Conservation (phyloP, 2,888 invertebrate genomes). For the Ashinkailepas kermadecensis region DNA sequence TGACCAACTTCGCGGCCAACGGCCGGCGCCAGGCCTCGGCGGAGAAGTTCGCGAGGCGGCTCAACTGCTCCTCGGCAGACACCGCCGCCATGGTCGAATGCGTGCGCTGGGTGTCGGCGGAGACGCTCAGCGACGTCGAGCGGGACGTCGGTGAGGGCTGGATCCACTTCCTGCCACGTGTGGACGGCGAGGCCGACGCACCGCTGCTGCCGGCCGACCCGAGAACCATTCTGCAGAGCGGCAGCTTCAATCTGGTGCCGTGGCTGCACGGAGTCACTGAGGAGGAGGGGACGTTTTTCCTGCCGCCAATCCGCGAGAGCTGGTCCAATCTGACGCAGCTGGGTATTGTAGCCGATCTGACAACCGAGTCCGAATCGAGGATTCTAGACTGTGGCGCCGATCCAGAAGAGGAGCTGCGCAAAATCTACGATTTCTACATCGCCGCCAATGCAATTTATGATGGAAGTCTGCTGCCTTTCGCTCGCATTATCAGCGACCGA, state of each 20-base stretch:
- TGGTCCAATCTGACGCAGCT: slow-evolving; percentile 35
- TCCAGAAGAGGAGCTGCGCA: background rate
- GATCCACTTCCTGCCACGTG: slow-evolving; percentile 25
- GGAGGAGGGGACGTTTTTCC: background rate
- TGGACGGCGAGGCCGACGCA: slow-evolving; percentile 27
- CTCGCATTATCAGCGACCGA: background rate
- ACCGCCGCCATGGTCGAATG: slow-evolving; percentile 35
- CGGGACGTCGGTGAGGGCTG: slow-evolving; percentile 28
- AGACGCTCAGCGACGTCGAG: slow-evolving; percentile 30
- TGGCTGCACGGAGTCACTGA: background rate
- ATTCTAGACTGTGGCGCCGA: background rate
- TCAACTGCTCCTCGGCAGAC: slow-evolving; percentile 16
- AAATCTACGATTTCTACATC: background rate
- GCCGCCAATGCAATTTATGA: background rate
- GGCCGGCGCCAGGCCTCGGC: background rate
- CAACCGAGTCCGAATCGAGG: background rate
- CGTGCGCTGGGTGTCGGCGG: slow-evolving; percentile 30
- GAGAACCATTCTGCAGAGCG: slow-evolving; percentile 27
- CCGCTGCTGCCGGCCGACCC: slow-evolving; percentile 28
- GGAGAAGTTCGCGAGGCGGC: slow-evolving; percentile 17
- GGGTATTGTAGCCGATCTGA: slow-evolving; percentile 24
- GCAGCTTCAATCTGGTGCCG: slow-evolving; percentile 27
- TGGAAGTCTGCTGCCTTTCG: background rate
- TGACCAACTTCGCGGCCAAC: slow-evolving; percentile 29
- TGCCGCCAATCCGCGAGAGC: slow-evolving; percentile 22